Base-by-base conservation (phyloP, 2,113 vertebrate species). In the Nesogale talazaci region DNA sequence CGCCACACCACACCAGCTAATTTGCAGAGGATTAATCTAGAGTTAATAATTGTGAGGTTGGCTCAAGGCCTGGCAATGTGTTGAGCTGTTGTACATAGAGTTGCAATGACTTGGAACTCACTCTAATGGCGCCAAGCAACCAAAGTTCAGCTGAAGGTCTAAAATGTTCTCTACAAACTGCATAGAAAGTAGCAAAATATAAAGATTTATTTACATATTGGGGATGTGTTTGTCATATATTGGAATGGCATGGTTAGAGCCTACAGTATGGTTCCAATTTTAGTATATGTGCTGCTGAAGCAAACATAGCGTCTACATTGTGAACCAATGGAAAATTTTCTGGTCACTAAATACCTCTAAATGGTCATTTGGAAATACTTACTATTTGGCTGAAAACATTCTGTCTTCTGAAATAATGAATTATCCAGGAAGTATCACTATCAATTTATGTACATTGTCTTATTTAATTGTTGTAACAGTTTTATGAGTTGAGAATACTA, bases 101-200 rank as follows among this genome's bases (percentile, higher is more conserved):
- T 46, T 46, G 42, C 42, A 46, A 46, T 46, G 42, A 46, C 6
- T 46, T 46, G 42, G 42, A 46, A 46, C 42, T 46, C 6, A 46
- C 42, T 46, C 42, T 46, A 10, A n/a, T n/a, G n/a, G 42, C 42
- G 10, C 42, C 42, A 46, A 46, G 10, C 42, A 46, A 46, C 42
- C 42, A 46, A 6, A 46, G 42, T 46, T 46, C 42, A 46, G 23
- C 31, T 90, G 67, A 79, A 70, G 90, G 42, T 82, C 79, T 88
- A 77, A 92, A 94, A 81, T 83, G 89, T 93, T 92, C 75, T 86
- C 10, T n/a, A n/a, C 88, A 80, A 93, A 75, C n/a, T 86, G 17
- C 52, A 70, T 93, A 80, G 67, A 63, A 95, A 94, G 42, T 76
- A 90, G 57, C 70, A 93, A 79, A 82, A 70, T 77, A 86, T 61